Evolutionary conservation across 2,888 invertebrate genomes (phyloP).

Genomic region (Drosophila paramelanica): DNA sequence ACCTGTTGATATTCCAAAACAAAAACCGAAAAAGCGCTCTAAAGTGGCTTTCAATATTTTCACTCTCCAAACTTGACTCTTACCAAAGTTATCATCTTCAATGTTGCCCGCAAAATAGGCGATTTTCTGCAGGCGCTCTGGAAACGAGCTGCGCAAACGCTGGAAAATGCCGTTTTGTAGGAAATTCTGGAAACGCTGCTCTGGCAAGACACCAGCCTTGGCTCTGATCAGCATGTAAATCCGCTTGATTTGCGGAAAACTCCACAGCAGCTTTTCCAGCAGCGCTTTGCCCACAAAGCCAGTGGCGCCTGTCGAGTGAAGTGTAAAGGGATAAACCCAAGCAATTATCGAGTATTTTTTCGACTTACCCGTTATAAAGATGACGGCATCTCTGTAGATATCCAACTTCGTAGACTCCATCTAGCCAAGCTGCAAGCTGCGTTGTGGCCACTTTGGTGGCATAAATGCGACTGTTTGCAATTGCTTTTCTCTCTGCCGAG

Average conservation of each 20-base stretch:
- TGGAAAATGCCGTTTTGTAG: constrained; percentile 92
- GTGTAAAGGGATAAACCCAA: constrained; percentile 78
- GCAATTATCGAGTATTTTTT: neutral
- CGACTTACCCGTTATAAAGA: constrained; percentile 81
- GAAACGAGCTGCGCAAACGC: constrained; percentile 88
- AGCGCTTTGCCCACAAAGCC: constrained; percentile 98
- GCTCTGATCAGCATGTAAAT: constrained; percentile 93
- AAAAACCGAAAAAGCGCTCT: constrained; percentile 8
- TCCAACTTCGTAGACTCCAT: constrained; percentile 39
- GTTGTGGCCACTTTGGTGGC: constrained; percentile 58
- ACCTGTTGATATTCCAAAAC: constrained; percentile 81
- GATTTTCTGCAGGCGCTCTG: constrained; percentile 89
- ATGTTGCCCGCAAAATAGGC: constrained; percentile 91
- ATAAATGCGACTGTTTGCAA: constrained; percentile 57
- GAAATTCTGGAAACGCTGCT: constrained; percentile 90
- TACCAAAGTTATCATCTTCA: constrained; percentile 81
- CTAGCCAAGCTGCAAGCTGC: constrained; percentile 26
- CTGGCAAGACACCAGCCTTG: constrained; percentile 89
- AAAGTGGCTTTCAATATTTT: constrained; percentile 24
- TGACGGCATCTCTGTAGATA: constrained; percentile 76
- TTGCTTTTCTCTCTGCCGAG: constrained; percentile 28
- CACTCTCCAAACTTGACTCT: constrained; percentile 28
- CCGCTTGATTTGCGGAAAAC: constrained; percentile 91
- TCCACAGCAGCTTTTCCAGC: constrained; percentile 95
- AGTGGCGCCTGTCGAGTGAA: constrained; percentile 87